phyloP scores from a whole-genome alignment of 1,140 invertebrate genomes.

The Galleria mellonella region DNA sequence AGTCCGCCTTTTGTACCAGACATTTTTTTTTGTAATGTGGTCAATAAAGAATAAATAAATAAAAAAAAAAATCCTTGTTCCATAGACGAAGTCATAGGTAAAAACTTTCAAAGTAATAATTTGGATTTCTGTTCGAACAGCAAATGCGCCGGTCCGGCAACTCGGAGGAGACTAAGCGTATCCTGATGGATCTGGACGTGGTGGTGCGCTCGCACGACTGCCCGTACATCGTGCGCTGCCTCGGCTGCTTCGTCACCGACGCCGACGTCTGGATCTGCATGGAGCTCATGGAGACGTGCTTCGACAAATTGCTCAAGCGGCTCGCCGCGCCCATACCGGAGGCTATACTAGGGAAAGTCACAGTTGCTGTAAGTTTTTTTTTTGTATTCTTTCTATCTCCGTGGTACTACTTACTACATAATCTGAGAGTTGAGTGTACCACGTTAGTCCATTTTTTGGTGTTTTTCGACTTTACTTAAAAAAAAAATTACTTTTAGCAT shows the following conservation, averaged over 20 bases:
- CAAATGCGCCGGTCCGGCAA: constrained; percentile 99
- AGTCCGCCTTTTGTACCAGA: too few relatives aligned
- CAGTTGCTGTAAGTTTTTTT: constrained; percentile 89
- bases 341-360: constrained; percentile 96
- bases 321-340: constrained; percentile 93
- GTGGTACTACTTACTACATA: too few relatives aligned
- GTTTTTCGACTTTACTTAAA: too few relatives aligned
- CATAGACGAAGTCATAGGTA: too few relatives aligned
- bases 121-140: constrained; percentile 61
- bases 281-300: constrained; percentile 98
- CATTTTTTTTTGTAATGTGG: too few relatives aligned
- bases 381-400: too few relatives aligned
- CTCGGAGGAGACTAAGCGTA: constrained; percentile 96
- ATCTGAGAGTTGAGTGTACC: too few relatives aligned
- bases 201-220: constrained; percentile 97
- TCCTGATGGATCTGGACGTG: constrained; percentile 98
- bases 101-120: too few relatives aligned
- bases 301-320: constrained; percentile 95
- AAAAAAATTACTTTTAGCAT: too few relatives aligned
- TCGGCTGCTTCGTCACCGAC: constrained; percentile 97
- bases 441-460: too few relatives aligned
- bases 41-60: too few relatives aligned
- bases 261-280: constrained; percentile 93
- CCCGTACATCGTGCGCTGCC: constrained; percentile 96
- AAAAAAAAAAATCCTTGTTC: too few relatives aligned